Percentiles rank a stretch among this genome's conserved stretches.
Evolutionary conservation across 1,140 invertebrate species (phyloP).

Genomic region (Orchesella cincta): DNA sequence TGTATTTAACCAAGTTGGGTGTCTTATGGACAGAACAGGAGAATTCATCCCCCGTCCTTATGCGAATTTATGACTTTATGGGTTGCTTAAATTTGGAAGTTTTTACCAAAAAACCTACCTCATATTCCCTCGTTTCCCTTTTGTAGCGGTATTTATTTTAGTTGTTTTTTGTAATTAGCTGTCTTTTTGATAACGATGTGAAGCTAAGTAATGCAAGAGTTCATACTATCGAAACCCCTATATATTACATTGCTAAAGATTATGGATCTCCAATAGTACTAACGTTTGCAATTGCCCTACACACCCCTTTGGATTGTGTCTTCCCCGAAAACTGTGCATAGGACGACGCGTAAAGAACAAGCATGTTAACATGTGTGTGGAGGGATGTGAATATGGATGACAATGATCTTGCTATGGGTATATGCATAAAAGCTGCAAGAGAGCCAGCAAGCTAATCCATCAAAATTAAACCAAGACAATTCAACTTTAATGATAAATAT

Average conservation of each 20-base stretch:
- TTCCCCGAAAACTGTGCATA: no score
- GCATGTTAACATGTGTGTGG: no score
- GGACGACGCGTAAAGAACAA: no score
- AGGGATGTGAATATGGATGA: no score
- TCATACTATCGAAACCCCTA: no score
- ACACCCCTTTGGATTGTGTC: no score
- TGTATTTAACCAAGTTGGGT: background rate
- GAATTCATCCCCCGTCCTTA: background rate
- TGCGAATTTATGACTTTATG: background rate
- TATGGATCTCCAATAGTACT: no score
- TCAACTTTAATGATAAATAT: constrained; percentile 30
- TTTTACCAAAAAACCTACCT: background rate
- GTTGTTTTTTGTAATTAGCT: background rate
- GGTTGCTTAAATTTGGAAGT: constrained; percentile 2
- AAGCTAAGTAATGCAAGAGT: no score
- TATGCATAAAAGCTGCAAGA: no score
- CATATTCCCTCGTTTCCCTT: background rate
- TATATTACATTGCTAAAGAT: no score
- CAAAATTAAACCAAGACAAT: constrained; percentile 26
- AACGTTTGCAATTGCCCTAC: no score
- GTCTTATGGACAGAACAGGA: background rate
- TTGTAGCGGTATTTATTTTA: background rate
- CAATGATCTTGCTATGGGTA: no score
- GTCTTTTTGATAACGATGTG: background rate
- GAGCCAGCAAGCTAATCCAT: constrained; percentile 8